Conservation (phyloP, 2,888 invertebrate genomes). For the Philaethria dido region DNA sequence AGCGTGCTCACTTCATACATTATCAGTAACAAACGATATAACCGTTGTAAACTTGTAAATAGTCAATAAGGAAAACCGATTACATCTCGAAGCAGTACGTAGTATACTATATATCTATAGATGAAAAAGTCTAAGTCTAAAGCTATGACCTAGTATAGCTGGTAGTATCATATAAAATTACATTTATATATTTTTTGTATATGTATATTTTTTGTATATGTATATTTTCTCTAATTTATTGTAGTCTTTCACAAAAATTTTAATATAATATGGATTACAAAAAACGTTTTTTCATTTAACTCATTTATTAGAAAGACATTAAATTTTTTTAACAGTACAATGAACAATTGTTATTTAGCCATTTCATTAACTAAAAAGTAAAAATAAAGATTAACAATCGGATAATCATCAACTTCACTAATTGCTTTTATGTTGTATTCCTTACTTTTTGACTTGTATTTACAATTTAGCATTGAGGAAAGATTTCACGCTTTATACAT, state of each 20-base stretch:
- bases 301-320: background rate
- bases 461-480: constrained; percentile 24
- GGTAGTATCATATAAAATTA: too few species aligned
- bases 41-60: constrained; percentile 14
- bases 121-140: too few species aligned
- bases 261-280: background rate
- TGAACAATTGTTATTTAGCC: constrained; percentile 6
- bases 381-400: constrained; percentile 46
- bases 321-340: constrained; percentile 24
- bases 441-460: constrained; percentile 31
- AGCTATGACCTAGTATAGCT: too few species aligned
- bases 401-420: constrained; percentile 48
- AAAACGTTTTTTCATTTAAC: background rate
- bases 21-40: constrained; percentile 14
- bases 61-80: constrained; percentile 26
- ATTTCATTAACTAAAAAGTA: constrained; percentile 42
- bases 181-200: background rate
- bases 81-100: background rate
- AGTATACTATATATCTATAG: background rate
- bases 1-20: constrained; percentile 3
- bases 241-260: background rate
- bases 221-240: too few species aligned
- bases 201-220: background rate
- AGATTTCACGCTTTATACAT: constrained; percentile 1
- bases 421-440: constrained; percentile 36